phyloP scores from a whole-genome alignment of 1,140 invertebrate species.

The Drosophila subobscura region DNA sequence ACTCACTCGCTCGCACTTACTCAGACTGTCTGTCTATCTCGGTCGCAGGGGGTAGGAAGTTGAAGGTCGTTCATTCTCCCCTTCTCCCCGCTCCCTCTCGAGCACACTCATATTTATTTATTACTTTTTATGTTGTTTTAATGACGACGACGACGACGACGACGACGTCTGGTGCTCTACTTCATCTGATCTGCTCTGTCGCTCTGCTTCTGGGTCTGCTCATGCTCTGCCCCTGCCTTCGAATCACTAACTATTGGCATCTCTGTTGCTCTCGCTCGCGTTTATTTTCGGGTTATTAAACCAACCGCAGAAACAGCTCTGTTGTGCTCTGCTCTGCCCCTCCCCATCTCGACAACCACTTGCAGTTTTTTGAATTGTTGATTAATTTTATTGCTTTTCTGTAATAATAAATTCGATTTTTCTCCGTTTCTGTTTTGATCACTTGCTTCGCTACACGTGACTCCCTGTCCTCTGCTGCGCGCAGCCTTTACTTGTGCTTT shows the following conservation, averaged over 20 bases:
- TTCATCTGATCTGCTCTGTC: conserved; percentile 40
- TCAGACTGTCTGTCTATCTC: conserved; percentile 44
- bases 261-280: conserved; percentile 62
- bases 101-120: conserved; percentile 77
- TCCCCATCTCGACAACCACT: conserved; percentile 53
- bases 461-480: conserved; percentile 16
- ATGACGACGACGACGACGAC: conserved; percentile 69
- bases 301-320: conserved; percentile 57
- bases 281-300: conserved; percentile 81
- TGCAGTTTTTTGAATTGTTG: conserved; percentile 81
- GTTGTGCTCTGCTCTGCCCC: too few species aligned
- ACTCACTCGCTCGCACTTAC: conserved; percentile 19
- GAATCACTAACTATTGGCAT: conserved; percentile 52
- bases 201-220: conserved; percentile 42
- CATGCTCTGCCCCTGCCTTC: conserved; percentile 39
- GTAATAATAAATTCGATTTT: conserved; percentile 82
- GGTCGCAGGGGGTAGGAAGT: conserved; percentile 62
- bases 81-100: conserved; percentile 41
- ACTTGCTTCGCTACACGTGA: conserved; percentile 69
- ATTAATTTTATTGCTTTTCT: conserved; percentile 82
- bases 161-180: conserved; percentile 54
- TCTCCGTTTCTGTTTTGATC: conserved; percentile 81
- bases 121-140: conserved; percentile 82
- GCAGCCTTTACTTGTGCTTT: conserved; percentile 50
- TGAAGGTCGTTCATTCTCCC: conserved; percentile 79